Evolutionary conservation across 1,140 invertebrate species (phyloP).

Genomic region (Drosophila oshimai): DNA sequence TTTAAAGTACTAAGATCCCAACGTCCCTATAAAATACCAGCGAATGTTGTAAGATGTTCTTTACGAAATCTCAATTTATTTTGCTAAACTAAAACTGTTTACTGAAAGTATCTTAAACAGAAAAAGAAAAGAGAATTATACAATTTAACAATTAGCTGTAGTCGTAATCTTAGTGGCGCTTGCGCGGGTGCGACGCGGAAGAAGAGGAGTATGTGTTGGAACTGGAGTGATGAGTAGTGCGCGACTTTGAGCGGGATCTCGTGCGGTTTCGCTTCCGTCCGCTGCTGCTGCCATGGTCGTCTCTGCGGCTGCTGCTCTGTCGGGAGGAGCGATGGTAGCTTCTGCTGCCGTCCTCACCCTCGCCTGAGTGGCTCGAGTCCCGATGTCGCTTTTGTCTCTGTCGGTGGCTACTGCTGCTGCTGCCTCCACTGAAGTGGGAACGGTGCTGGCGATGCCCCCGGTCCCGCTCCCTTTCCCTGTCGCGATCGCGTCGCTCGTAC

Average conservation of each 20-base stretch:
- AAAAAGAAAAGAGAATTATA: conserved; percentile 31
- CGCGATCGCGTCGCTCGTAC: conserved; percentile 29
- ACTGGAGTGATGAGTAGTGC: conserved; percentile 55
- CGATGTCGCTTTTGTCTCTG: conserved; percentile 2
- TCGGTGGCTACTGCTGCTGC: conserved; percentile 5
- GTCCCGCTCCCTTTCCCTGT: conserved; percentile 13
- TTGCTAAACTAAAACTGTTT: conserved; percentile 10
- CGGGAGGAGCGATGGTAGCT: conserved; percentile 32
- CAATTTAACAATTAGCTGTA: conserved; percentile 13
- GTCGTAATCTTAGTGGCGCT: conserved; percentile 52
- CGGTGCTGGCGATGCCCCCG: conserved; percentile 8
- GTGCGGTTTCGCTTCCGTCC: conserved; percentile 29
- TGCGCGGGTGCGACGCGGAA: conserved; percentile 56
- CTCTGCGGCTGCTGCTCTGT: conserved; percentile 33
- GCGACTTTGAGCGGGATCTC: conserved; percentile 65
- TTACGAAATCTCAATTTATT: not conserved
- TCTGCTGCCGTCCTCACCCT: conserved; percentile 29
- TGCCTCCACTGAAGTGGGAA: conserved; percentile 5
- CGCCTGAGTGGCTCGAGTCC: conserved; percentile 51
- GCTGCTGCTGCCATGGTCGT: conserved; percentile 39
- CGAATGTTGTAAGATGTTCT: not conserved
- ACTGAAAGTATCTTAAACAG: conserved; percentile 26
- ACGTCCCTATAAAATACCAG: conserved; percentile 45
- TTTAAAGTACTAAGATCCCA: no score
- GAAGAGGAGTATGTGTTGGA: conserved; percentile 44